Evolutionary conservation across 2,797 vertebrate species (phyloP), one percentile per base, ranked within the genome.

Genomic region (Xyrichtys novacula): DNA sequence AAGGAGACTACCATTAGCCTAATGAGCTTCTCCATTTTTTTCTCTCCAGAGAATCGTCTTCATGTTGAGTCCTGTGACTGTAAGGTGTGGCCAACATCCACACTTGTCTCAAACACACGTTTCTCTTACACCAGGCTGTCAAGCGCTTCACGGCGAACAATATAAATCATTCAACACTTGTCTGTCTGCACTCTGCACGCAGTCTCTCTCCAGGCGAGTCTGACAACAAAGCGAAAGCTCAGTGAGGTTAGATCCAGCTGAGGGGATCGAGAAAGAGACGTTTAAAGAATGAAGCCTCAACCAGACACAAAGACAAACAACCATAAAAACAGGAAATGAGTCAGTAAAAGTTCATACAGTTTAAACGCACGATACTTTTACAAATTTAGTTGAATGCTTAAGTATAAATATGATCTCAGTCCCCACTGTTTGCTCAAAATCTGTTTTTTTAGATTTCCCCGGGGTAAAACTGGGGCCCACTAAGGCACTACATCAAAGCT

Each of bases 401-500:
- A 40, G 31, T 61, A 28, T 36, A 26, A 38, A 40, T 15, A 32
- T 55, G 20, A 28, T 53, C 28, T 57, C 23, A 48, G 44, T 81
- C 46, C 54, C 38, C 22, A 44, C 50, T 60, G 49, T 81, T 61
- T 53, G 57, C 60, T 73, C 22, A 70, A 60, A 79, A 76, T 85
- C n/a, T 17, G 36, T 6, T 16, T 66, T 47, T 22, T 76, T 80
- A 43, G 38, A 80, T 84, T 23, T 77, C 75, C 80, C 78, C 6
- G 23, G 75, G 52, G 71, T 68, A 12, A 6, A 69, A 46, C 70
- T 53, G 16, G 16, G 66, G 49, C 77, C 63, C 65, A 59, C 49
- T 43, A 28, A 55, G 59, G 36, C 57, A 46, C 77, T 54, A 78
- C 81, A 85, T 91, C 82, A 91, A 90, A 88, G 86, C 83, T 80